Base-by-base conservation (phyloP, 2,797 vertebrate species). In the Orientallactaga sibirica region DNA sequence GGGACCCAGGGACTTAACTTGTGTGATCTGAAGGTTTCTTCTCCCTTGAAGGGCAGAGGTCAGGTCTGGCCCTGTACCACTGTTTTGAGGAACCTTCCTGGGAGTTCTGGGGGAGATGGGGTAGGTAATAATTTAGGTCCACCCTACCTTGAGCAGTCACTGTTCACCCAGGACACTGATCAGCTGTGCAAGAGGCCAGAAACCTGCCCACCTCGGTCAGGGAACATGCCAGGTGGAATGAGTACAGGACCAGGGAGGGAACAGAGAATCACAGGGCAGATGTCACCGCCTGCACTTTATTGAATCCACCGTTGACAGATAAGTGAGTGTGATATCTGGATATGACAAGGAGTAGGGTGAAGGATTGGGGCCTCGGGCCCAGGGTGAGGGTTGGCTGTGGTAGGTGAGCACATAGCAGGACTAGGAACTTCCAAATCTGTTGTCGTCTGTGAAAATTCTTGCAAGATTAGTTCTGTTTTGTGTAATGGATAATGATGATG, bases 401-500 rank as follows among this genome's bases (percentile, higher is more conserved):
- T 43, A 25, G 41, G 55, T 14, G 58, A 22, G 20, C 37, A 75
- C 37, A 43, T 5, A 15, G 18, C 71, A 43, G 73, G 71, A n/a
- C 37, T 43, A 24, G 71, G 10, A 75, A 71, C 7, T 12, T 20
- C 19, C 19, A 24, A 66, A 76, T 37, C n/a, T 19, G n/a, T 27
- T 37, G 33, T 61, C 52, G 12, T 27, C 33, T 12, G n/a, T 27
- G 22, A 29, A n/a, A 61, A 41, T 29, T 12, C 12, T 16, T 37
- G 8, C 22, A 41, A 33, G 19, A 37, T 10, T 29, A 14, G 3
- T 62, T 61, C 20, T 15, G 19, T 25, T 0, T 25, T 16, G 0
- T 20, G 22, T 0, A 4, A 1, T 16, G 29, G n/a, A 71, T 0
- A n/a, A n/a, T 1, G 18, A 83, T 16, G 58, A 29, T 0, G n/a